Conservation (phyloP, 2,888 invertebrate species). For the Odontomyia ornata region DNA sequence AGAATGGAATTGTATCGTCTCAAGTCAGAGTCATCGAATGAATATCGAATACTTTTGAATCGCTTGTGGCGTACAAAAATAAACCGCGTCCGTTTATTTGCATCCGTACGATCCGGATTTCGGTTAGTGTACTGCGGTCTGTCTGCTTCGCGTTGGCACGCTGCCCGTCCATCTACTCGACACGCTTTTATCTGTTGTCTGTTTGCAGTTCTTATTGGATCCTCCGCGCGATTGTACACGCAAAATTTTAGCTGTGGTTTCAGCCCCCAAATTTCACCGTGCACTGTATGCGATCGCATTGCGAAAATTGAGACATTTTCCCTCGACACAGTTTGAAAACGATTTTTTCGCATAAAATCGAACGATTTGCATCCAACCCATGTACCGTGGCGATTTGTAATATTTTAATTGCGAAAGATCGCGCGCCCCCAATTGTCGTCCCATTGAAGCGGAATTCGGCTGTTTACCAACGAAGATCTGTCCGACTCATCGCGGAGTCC, state of each 20-base stretch:
- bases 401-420: not conserved
- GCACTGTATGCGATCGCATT: conserved; percentile 1
- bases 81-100: conserved; percentile 25
- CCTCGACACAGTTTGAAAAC: not conserved
- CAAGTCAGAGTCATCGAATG: conserved; percentile 5
- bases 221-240: not conserved
- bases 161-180: not conserved
- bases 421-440: not conserved
- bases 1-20: not conserved
- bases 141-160: conserved; percentile 11
- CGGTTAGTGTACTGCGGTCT: conserved; percentile 18
- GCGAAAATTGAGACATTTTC: conserved; percentile 7
- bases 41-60: conserved; percentile 1
- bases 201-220: not conserved
- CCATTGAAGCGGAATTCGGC: not conserved
- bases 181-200: not conserved
- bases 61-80: conserved; percentile 13
- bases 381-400: not conserved
- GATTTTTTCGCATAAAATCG: too few species aligned
- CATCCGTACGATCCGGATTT: not conserved
- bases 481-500: not conserved
- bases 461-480: too few species aligned
- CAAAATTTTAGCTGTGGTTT: not conserved
- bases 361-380: not conserved
- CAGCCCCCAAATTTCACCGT: not conserved